Evolutionary conservation across 2,113 vertebrate species (phyloP).

Genomic region (Telmatochromis sp.): DNA sequence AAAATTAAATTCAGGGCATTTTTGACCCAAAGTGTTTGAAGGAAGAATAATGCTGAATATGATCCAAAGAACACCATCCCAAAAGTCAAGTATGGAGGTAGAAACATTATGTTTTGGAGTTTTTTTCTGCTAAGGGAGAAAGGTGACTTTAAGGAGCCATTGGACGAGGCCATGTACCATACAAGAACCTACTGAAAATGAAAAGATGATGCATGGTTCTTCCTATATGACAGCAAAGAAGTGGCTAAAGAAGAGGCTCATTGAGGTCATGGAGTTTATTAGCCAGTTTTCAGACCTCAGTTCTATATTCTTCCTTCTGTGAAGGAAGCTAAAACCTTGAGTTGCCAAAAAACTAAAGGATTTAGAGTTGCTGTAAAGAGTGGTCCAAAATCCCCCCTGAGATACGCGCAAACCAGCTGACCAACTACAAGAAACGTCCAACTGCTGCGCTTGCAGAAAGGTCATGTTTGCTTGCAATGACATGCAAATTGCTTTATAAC

Average conservation of each 20-base stretch:
- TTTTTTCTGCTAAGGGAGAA: background rate
- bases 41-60: background rate
- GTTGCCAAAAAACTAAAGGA: fast-evolving
- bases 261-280: background rate
- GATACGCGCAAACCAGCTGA: fast-evolving
- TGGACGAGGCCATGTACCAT: background rate
- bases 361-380: background rate
- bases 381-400: background rate
- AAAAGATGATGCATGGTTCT: background rate
- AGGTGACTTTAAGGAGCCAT: background rate
- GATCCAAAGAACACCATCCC: background rate
- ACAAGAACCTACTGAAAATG: background rate
- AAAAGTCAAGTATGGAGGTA: background rate
- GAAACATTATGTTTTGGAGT: background rate
- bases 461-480: background rate
- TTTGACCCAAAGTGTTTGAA: fast-evolving
- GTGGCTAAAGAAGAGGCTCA: background rate
- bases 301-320: background rate
- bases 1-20: fast-evolving
- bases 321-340: background rate
- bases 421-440: background rate
- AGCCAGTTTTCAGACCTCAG: fast-evolving
- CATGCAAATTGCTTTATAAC: background rate
- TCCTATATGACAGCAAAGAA: background rate
- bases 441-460: background rate